Evolutionary conservation across 2,113 vertebrate genomes (phyloP).

Genomic region (Perca fluviatilis): DNA sequence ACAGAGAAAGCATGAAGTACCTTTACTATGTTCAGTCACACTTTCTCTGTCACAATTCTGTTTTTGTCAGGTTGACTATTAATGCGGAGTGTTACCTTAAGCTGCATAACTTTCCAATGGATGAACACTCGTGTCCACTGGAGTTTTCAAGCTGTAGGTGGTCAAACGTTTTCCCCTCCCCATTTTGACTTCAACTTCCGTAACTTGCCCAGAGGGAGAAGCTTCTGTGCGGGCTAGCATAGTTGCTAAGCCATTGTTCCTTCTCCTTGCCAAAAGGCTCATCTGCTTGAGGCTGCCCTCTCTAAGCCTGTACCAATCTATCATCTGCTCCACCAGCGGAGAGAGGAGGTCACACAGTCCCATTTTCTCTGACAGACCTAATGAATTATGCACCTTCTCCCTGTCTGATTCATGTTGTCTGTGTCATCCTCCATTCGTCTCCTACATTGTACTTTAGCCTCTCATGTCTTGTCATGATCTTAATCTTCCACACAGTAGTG

Average conservation of each 20-base stretch:
- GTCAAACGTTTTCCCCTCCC: constrained; percentile 64
- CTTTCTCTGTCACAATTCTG: constrained; percentile 77
- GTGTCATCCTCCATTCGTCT: constrained; percentile 72
- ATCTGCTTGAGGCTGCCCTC: constrained; percentile 74
- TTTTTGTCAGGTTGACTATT: constrained; percentile 94
- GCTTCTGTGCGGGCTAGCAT: constrained; percentile 46
- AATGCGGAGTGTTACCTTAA: constrained; percentile 99
- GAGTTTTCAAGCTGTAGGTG: constrained; percentile 99
- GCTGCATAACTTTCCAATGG: constrained; percentile 99
- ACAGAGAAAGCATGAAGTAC: constrained; percentile 3
- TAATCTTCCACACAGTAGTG: constrained; percentile 34
- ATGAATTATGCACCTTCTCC: constrained; percentile 69
- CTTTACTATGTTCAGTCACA: constrained; percentile 23
- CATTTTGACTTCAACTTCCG: constrained; percentile 73
- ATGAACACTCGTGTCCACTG: constrained; percentile 97
- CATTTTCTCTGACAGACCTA: constrained; percentile 66
- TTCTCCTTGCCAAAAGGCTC: constrained; percentile 59
- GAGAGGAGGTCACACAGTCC: constrained; percentile 65
- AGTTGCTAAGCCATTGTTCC: constrained; percentile 31
- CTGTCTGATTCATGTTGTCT: constrained; percentile 69
- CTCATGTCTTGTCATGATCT: constrained; percentile 62
- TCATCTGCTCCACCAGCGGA: constrained; percentile 69
- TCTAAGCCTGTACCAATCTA: constrained; percentile 58
- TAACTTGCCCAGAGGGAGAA: constrained; percentile 51
- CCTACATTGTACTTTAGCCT: constrained; percentile 63